Evolutionary conservation across 2,888 invertebrate species (phyloP).

Genomic region (Nephrocerus scutellatus): DNA sequence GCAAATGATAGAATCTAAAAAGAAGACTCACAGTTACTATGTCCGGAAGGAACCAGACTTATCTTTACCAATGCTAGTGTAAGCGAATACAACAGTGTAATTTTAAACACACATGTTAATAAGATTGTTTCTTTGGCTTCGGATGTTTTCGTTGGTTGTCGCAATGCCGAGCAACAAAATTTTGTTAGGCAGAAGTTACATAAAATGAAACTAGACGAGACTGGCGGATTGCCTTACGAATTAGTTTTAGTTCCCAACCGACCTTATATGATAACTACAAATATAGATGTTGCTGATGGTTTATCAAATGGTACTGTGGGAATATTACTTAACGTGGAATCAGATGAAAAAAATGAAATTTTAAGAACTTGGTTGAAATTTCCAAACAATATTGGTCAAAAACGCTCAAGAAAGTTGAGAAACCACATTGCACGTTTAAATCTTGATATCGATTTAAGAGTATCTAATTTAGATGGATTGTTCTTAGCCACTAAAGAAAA

Average conservation of each 20-base stretch:
- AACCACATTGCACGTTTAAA: too few species aligned
- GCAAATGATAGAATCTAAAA: neutral
- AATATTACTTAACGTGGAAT: conserved; percentile 5
- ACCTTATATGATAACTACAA: conserved; percentile 20
- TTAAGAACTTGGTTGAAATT: too few species aligned
- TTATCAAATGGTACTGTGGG: conserved; percentile 20
- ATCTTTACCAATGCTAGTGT: conserved; percentile 4
- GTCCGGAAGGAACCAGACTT: conserved; percentile 9
- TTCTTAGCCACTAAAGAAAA: too few species aligned
- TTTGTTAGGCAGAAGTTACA: conserved; percentile 16
- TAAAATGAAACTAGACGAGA: conserved; percentile 11
- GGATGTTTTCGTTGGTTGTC: conserved; percentile 14
- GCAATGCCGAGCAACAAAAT: conserved; percentile 11
- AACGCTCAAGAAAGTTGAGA: too few species aligned
- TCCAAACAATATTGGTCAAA: too few species aligned
- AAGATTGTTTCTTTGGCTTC: conserved; percentile 12
- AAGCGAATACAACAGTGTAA: neutral
- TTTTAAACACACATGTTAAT: conserved; percentile 4
- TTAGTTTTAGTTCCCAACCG: conserved; percentile 13
- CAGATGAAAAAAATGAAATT: conserved; percentile 5
- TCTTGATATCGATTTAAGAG: too few species aligned
- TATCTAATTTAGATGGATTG: too few species aligned
- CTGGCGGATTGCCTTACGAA: conserved; percentile 17
- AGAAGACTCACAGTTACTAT: conserved; percentile 2
- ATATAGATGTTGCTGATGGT: conserved; percentile 22